Percentiles rank a stretch among this genome's conserved stretches.
Conservation (phyloP, 2,113 vertebrate genomes). For the Prochilodus magdalenae region DNA sequence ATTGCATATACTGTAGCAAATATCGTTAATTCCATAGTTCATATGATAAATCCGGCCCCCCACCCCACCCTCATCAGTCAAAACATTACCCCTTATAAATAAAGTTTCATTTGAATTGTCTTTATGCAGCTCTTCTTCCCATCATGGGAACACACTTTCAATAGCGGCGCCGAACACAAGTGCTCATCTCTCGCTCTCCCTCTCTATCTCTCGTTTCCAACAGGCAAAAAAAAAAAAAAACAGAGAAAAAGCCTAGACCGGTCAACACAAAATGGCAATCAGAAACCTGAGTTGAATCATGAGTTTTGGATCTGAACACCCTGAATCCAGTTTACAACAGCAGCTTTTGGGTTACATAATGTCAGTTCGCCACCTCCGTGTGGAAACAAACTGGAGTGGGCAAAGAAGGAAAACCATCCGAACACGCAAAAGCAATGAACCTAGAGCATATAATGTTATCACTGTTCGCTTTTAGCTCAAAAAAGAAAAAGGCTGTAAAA, state of each 20-base stretch:
- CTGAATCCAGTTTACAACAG: constrained; percentile 48
- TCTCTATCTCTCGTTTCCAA: constrained; percentile 15
- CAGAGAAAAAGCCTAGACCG: background rate
- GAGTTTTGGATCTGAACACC: constrained; percentile 54
- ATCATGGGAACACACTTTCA: constrained; percentile 21
- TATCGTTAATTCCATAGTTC: constrained; percentile 47
- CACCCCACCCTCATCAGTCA: background rate
- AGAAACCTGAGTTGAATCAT: constrained; percentile 55
- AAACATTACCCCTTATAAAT: constrained; percentile 44
- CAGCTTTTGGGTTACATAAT: constrained; percentile 51
- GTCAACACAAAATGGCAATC: constrained; percentile 46
- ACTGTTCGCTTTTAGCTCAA: constrained; percentile 20
- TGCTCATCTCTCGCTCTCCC: background rate
- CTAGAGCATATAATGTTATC: constrained; percentile 31
- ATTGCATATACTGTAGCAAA: constrained; percentile 52
- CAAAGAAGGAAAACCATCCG: constrained; percentile 15
- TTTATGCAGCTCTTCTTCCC: constrained; percentile 49
- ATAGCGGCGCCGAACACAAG: constrained; percentile 29
- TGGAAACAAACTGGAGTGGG: constrained; percentile 21
- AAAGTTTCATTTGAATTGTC: constrained; percentile 59
- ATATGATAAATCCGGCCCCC: no score
- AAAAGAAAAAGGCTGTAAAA: constrained; percentile 45
- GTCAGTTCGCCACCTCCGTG: constrained; percentile 9
- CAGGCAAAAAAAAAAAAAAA: constrained; percentile 7
- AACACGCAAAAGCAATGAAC: constrained; percentile 30